Evolutionary conservation across 2,797 vertebrate species (phyloP).

Genomic region (Pseudocheirus occidentalis): DNA sequence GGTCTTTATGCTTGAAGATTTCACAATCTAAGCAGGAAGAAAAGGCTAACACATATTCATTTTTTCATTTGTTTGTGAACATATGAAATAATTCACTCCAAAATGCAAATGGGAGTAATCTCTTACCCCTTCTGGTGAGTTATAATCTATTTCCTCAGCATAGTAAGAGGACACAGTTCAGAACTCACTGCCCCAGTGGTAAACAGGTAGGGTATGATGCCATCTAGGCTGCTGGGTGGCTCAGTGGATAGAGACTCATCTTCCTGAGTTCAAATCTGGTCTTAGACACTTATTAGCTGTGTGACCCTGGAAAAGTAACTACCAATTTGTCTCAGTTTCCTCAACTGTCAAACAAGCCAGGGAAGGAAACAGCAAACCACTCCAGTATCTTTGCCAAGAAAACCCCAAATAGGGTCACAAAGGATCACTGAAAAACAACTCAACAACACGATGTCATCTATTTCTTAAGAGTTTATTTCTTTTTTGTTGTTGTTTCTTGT

Average conservation of each 20-base stretch:
- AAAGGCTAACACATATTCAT: too few species aligned
- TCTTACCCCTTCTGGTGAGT: not conserved
- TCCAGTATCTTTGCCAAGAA: not conserved
- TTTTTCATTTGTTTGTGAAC: too few species aligned
- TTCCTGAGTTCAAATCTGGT: not conserved
- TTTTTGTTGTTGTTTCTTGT: too few species aligned
- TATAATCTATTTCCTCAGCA: not conserved
- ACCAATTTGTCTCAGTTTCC: not conserved
- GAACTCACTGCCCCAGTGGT: not conserved
- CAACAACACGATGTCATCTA: too few species aligned
- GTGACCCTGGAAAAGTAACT: not conserved
- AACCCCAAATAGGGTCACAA: not conserved
- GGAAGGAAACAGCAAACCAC: not conserved
- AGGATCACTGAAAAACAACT: not conserved
- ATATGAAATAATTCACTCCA: too few species aligned
- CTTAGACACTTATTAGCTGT: not conserved
- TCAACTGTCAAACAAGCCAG: not conserved
- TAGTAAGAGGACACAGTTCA: not conserved
- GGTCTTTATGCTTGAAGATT: too few species aligned
- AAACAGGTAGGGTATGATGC: not conserved
- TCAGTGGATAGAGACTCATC: not conserved
- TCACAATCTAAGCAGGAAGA: too few species aligned
- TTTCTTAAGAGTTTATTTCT: not conserved
- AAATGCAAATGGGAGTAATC: not conserved
- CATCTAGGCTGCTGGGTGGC: not conserved